phyloP scores from a whole-genome alignment of 2,113 vertebrate genomes.

The Alosa alosa region DNA sequence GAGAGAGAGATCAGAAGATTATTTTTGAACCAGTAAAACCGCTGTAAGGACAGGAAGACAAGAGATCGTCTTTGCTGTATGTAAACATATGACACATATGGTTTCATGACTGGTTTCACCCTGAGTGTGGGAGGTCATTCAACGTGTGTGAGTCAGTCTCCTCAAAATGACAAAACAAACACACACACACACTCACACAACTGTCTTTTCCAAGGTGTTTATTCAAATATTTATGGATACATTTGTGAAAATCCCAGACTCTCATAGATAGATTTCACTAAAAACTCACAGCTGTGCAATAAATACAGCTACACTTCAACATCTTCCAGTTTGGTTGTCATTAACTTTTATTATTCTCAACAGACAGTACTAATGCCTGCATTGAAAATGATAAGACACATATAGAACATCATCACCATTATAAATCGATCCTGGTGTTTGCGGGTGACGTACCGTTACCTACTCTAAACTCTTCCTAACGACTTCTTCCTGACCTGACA shows the following conservation, averaged over 20 bases:
- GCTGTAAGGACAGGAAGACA: neutral
- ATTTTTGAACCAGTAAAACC: neutral
- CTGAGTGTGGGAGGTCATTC: neutral
- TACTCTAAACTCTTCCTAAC: neutral
- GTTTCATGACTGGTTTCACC: constrained; percentile 4
- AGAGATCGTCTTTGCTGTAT: neutral
- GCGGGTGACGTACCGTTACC: neutral
- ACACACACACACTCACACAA: neutral
- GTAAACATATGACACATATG: neutral
- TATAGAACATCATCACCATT: neutral
- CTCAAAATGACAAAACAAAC: neutral
- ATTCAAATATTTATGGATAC: neutral
- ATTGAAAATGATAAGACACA: neutral
- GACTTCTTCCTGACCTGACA: neutral
- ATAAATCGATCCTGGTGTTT: neutral
- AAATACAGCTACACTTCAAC: neutral
- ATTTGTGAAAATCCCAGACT: constrained; percentile 8
- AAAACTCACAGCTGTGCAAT: constrained; percentile 7
- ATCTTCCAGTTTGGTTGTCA: constrained; percentile 11
- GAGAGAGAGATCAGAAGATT: neutral
- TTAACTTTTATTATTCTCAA: neutral
- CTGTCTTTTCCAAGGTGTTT: neutral
- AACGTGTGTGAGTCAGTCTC: neutral
- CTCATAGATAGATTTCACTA: neutral
- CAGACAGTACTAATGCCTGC: neutral